Evolutionary conservation across 2,797 vertebrate genomes (phyloP), one percentile per base, ranked within the genome.

Genomic region (Loris lydekkerianus): DNA sequence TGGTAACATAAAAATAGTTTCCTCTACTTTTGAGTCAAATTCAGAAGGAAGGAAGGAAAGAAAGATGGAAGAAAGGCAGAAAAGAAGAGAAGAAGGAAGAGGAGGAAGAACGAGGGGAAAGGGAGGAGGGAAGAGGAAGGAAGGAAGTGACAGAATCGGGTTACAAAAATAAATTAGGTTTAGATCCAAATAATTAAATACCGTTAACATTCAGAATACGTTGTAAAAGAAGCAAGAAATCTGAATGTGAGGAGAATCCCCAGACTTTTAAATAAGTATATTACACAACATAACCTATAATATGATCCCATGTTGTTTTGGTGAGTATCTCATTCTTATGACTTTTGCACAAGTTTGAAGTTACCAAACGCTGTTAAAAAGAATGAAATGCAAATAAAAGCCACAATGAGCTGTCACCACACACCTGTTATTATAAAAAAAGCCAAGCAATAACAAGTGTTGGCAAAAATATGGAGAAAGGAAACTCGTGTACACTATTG

Each of bases 91-190:
- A 14, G 6, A 10, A 75, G 10, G 27, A 15, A 43, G 17, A 18
- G 29, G 58, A 18, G 37, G 40, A 75, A 10, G 8, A 25, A 73
- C 21, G 31, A 63, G 73, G 11, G 61, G 31, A 27, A 23, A 27
- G 46, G 60, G 10, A 69, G 17, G 21, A 34, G 13, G 20, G 10
- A 27, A 18, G 14, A 40, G 21, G 46, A 56, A 67, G 27, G 11
- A 58, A 58, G 14, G 9, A 37, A 21, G 17, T 46, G 86, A 72
- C 18, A 93, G 27, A 69, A 69, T 61, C 25, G 4, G 6, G 15
- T 67, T 76, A 8, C 20, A 60, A 85, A 95, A 93, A 61, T 58
- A 93, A 85, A 53, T 91, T 85, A 34, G 31, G 31, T 77, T 89
- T 65, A 81, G 8, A 91, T n/a, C 4, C 46, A 65, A 92, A 40